phyloP scores from a whole-genome alignment of 2,113 vertebrate genomes.

The Pogonocichla stellata region DNA sequence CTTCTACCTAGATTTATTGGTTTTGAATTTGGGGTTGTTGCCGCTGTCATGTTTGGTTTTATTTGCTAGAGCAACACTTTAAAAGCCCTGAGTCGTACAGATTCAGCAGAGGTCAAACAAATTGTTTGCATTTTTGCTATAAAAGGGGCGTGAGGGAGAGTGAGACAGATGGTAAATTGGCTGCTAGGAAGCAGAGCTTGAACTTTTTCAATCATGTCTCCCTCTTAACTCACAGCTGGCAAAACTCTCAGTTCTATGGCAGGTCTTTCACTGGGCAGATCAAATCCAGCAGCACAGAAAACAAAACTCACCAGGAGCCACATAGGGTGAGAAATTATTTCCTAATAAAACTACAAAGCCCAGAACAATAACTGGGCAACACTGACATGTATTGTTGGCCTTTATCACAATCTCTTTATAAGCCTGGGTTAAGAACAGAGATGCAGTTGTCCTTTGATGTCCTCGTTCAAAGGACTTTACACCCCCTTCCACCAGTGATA shows the following conservation, averaged over 20 bases:
- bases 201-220: constrained; percentile 64
- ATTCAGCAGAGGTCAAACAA: constrained; percentile 64
- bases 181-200: constrained; percentile 49
- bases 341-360: constrained; percentile 81
- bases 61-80: constrained; percentile 24
- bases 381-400: constrained; percentile 75
- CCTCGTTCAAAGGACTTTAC: constrained; percentile 70
- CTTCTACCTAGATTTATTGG: background rate
- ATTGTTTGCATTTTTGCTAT: constrained; percentile 71
- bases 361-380: constrained; percentile 70
- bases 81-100: constrained; percentile 33
- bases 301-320: constrained; percentile 63
- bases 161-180: constrained; percentile 64
- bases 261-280: constrained; percentile 66
- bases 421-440: constrained; percentile 77
- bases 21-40: background rate
- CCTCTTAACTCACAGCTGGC: constrained; percentile 63
- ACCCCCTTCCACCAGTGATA: constrained; percentile 49
- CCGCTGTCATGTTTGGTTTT: constrained; percentile 1
- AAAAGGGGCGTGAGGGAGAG: constrained; percentile 9
- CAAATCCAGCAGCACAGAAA: constrained; percentile 64
- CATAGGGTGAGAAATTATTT: constrained; percentile 73
- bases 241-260: constrained; percentile 12
- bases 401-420: constrained; percentile 79
- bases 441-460: constrained; percentile 72